These are phyloP conservation scores for Barypeithes pellucidus DNA, from an alignment of 2,888 invertebrate species.

Conservation along the genomic window DNA sequence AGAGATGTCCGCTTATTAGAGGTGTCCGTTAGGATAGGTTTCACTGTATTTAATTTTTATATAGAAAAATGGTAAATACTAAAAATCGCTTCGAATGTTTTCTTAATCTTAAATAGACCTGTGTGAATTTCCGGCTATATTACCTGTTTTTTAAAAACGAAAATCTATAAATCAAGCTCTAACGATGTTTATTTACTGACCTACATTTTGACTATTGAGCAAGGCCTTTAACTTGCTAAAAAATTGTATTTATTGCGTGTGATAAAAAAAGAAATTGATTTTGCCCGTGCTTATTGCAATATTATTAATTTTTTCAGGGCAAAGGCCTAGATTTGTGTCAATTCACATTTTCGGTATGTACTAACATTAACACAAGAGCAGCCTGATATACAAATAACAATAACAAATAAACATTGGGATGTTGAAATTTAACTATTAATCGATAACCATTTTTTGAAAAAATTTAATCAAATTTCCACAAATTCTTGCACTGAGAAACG, in stretches of 20 bases:
- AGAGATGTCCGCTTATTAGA: too few species aligned
- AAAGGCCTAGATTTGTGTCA: conserved; percentile 26
- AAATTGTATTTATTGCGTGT: conserved; percentile 32
- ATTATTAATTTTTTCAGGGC: conserved; percentile 36
- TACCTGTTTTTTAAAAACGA: neutral
- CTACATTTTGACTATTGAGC: conserved; percentile 36
- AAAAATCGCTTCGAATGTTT: too few species aligned
- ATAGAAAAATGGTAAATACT: too few species aligned
- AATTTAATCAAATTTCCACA: too few species aligned
- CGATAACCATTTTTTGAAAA: too few species aligned
- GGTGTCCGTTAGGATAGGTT: too few species aligned
- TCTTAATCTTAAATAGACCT: too few species aligned
- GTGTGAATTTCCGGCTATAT: neutral
- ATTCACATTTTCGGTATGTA: conserved; percentile 9
- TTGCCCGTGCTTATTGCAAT: conserved; percentile 28
- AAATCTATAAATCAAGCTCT: conserved; percentile 17
- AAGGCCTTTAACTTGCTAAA: conserved; percentile 32
- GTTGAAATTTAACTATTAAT: too few species aligned
- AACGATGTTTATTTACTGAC: conserved; percentile 36
- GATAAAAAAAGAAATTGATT: conserved; percentile 37
- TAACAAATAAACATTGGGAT: neutral
- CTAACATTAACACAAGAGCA: conserved; percentile 1
- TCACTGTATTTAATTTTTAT: too few species aligned
- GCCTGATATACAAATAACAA: neutral
- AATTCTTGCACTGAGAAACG: too few species aligned